Evolutionary conservation across 2,888 invertebrate species (phyloP), one percentile per base, ranked within the genome.

Genomic region (Eupsilia transversa): DNA sequence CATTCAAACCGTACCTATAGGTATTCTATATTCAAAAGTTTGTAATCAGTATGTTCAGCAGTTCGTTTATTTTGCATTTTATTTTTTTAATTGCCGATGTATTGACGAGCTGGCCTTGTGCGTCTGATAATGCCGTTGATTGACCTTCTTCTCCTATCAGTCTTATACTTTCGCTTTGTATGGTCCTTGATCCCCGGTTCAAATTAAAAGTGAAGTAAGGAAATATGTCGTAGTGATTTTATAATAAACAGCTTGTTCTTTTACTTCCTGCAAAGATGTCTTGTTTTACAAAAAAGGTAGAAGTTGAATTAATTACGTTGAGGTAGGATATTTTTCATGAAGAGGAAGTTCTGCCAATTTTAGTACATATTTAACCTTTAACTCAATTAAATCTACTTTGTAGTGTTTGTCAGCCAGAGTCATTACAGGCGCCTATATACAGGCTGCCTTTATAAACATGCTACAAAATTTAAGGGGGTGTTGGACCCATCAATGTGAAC

Each of bases 91-190:
- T 49, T 69, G 61, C 56, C 17, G 23, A n/a, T 17, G 14, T 20
- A 38, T n/a, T 54, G 41, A 46, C 38, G 59, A 64, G 41, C 20
- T 38, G 63, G 12, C 67, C 83, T 78, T 74, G 82, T 35, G 0
- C 3, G 20, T 43, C 54, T 56, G 79, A 73, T 70, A 70, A 67
- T 33, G 20, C 10, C 10, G n/a, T 56, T 27, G 33, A 46, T 43
- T 72, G 35, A 46, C 67, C 77, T 65, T 82, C 30, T 20, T 74
- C 2, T 33, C 0, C 5, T 78, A 67, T 67, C 74, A 69, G 68
- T 57, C 14, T 30, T 10, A 46, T 38, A 66, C 66, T 82, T 77
- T 82, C 78, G 7, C 23, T 66, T 49, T 27, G 5, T 4, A 6
- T 43, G 23, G 35, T 75, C 56, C 77, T 67, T 67, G 49, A 65